These are phyloP conservation scores for Sthenelais limicola DNA, from an alignment of 2,888 invertebrate species.

Conservation along the genomic window DNA sequence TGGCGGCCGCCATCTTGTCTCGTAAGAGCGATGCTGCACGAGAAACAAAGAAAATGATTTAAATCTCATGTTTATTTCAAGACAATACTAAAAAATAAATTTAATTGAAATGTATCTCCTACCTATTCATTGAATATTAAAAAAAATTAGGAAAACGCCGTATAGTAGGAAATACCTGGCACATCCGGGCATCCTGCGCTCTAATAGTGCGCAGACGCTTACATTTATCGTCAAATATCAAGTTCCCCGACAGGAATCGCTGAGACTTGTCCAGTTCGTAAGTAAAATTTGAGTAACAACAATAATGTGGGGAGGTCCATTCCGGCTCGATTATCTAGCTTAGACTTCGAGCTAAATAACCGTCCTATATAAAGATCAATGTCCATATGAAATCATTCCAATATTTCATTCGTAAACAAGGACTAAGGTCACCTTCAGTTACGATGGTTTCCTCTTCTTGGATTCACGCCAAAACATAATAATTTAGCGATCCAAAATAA, in stretches of 20 bases:
- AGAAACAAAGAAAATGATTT: too few species aligned
- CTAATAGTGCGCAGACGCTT: constrained; percentile 39
- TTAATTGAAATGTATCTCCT: too few species aligned
- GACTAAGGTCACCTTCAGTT: constrained; percentile 41
- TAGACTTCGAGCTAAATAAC: constrained; percentile 7
- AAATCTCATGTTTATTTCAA: too few species aligned
- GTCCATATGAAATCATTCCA: constrained; percentile 32
- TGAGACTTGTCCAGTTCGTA: constrained; percentile 41
- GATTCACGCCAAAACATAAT: constrained; percentile 34
- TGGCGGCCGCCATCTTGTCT: constrained; percentile 31
- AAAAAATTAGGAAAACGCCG: too few species aligned
- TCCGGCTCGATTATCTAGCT: constrained; percentile 1
- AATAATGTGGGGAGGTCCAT: not conserved
- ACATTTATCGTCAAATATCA: constrained; percentile 38
- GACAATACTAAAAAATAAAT: too few species aligned
- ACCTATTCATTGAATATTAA: too few species aligned
- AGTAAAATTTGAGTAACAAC: constrained; percentile 39
- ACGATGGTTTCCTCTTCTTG: constrained; percentile 16
- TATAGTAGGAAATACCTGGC: constrained; percentile 42
- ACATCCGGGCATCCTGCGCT: constrained; percentile 44
- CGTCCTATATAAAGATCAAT: constrained; percentile 24
- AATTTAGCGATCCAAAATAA: not conserved
- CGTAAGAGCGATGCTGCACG: too few species aligned
- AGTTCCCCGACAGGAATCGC: constrained; percentile 28
- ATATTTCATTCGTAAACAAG: constrained; percentile 9